Evolutionary conservation across 2,113 vertebrate species (phyloP), one percentile per base, ranked within the genome.

Genomic region (Nothoprocta perdicaria): DNA sequence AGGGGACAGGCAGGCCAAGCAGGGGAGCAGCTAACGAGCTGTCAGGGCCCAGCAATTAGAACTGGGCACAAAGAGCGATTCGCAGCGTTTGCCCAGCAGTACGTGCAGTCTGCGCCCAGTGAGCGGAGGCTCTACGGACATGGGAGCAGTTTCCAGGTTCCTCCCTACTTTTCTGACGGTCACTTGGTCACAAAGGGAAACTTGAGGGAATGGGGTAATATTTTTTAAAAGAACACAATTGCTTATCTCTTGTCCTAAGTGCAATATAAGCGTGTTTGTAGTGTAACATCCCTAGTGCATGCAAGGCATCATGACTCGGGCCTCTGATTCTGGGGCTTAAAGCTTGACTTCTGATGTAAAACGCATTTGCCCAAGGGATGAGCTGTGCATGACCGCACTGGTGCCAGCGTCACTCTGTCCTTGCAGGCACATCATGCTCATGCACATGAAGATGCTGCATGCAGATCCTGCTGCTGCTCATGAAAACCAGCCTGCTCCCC

Each of bases 1-100:
- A 29, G 24, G 80, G 57, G 66, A 52, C 1, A 7, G 48, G 24
- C n/a, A 86, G 75, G 80, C 50, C 19, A 71, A 8, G 3, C 41
- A 41, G 80, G 83, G 80, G 33, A 72, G 88, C 7, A 1, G 31
- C 85, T 96, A 95, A 95, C 5, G 75, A 96, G 90, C 87, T 62
- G 65, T 84, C 82, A 3, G 46, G 33, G 50, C 27, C 35, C 82
- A 14, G 79, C 19, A 90, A 93, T 95, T 89, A 93, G 38, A 40
- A 55, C 29, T 2, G 31, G 53, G 69, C 88, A 92, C 88, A 94
- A 93, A 95, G 95, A 88, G 35, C 85, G 48, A 48, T 83, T 93
- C 79, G 92, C 85, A 58, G 88, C 90, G 82, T 12, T 85, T 27
- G 22, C 7, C 17, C 26, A 6, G 33, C 15, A 53, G 14, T 12